phyloP scores from a whole-genome alignment of 2,797 vertebrate species.

The Apogon hyalosoma region DNA sequence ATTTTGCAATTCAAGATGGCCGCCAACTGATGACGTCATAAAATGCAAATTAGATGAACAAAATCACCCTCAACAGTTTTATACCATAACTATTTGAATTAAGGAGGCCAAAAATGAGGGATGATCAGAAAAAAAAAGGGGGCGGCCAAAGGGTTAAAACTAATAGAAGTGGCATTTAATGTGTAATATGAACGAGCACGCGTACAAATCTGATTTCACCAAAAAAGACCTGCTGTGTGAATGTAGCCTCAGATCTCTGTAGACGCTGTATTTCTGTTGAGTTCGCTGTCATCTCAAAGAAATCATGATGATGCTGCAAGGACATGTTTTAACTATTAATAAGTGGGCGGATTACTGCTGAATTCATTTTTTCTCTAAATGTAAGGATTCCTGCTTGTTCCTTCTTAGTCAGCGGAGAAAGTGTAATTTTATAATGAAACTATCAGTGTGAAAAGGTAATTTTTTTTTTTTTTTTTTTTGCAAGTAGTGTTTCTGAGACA shows the following conservation, averaged over 20 bases:
- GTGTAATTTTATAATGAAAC: conserved; percentile 48
- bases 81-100: too few relatives aligned
- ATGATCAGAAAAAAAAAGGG: too few relatives aligned
- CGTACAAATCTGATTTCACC: too few relatives aligned
- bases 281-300: not conserved
- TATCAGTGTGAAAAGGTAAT: conserved; percentile 16
- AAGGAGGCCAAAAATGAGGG: too few relatives aligned
- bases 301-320: conserved; percentile 14
- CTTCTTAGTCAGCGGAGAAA: conserved; percentile 20
- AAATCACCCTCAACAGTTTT: too few relatives aligned
- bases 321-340: conserved; percentile 7
- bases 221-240: too few relatives aligned
- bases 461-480: not conserved
- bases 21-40: too few relatives aligned
- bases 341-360: not conserved
- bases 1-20: too few relatives aligned
- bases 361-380: conserved; percentile 26
- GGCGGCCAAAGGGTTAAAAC: too few relatives aligned
- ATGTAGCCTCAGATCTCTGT: not conserved
- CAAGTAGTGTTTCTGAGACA: conserved; percentile 35
- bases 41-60: too few relatives aligned
- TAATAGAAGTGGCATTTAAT: too few relatives aligned
- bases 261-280: conserved; percentile 2
- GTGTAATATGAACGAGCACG: too few relatives aligned
- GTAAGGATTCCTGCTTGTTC: not conserved